Evolutionary conservation across 92 coral and sea anemone genomes (phyloP).

Genomic region (Phenganax marumi): DNA sequence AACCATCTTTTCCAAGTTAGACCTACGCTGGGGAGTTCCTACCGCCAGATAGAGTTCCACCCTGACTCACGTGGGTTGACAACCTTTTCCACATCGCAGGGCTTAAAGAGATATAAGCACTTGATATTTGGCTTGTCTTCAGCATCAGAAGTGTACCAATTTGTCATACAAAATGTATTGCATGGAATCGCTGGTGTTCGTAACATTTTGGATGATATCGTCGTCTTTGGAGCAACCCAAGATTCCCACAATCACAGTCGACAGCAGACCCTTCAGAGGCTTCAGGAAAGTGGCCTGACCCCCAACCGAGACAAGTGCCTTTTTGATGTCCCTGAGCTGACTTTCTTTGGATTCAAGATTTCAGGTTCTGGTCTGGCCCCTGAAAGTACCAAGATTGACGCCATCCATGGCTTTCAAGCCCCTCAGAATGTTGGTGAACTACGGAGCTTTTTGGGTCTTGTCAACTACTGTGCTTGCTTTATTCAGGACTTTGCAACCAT

Average conservation of each 20-base stretch:
- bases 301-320: conserved; percentile 15
- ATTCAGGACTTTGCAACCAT: conserved; percentile 20
- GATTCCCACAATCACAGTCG: conserved; percentile 33
- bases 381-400: conserved; percentile 10
- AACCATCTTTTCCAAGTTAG: conserved; percentile 34
- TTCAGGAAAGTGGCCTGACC: conserved; percentile 39
- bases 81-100: conserved; percentile 35
- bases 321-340: background rate
- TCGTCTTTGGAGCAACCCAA: conserved; percentile 23
- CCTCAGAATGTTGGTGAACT: conserved; percentile 36
- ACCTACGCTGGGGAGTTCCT: conserved; percentile 45
- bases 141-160: conserved; percentile 29
- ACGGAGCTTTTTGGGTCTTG: conserved; percentile 43
- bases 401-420: background rate
- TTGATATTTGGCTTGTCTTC: conserved; percentile 38
- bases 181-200: conserved; percentile 41
- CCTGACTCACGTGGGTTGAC: conserved; percentile 28
- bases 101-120: conserved; percentile 26
- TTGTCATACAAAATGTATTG: conserved; percentile 37
- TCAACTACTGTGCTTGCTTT: conserved; percentile 16
- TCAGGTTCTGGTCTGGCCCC: conserved; percentile 34
- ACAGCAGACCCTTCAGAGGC: conserved; percentile 12
- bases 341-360: conserved; percentile 14
- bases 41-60: conserved; percentile 34
- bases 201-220: conserved; percentile 52